Conservation (phyloP, 2,888 invertebrate species). For the Boloria selene region DNA sequence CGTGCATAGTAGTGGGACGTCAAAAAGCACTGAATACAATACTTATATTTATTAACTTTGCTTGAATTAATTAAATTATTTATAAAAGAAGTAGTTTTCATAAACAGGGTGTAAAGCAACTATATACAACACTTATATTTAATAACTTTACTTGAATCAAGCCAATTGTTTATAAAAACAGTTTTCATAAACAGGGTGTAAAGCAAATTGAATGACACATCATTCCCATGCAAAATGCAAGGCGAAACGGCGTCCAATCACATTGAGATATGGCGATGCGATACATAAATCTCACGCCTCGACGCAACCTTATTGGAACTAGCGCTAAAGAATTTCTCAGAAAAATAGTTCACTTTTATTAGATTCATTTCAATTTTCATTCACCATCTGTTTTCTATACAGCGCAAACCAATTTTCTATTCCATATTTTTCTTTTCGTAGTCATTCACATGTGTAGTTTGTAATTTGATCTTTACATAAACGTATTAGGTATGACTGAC, state of each 20-base stretch:
- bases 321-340: conserved; percentile 26
- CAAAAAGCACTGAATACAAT: too few species aligned
- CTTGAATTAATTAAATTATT: background rate
- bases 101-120: too few species aligned
- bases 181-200: conserved; percentile 21
- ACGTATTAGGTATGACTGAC: background rate
- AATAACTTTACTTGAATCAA: background rate
- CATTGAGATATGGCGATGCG: conserved; percentile 29
- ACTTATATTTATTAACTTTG: background rate
- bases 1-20: too few species aligned
- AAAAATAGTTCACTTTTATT: conserved; percentile 31
- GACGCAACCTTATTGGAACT: conserved; percentile 29
- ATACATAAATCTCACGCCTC: conserved; percentile 35
- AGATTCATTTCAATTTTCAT: conserved; percentile 19
- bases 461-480: background rate
- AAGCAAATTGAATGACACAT: conserved; percentile 36
- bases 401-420: background rate
- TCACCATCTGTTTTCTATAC: conserved; percentile 2
- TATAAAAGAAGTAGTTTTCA: too few species aligned
- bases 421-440: background rate
- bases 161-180: background rate
- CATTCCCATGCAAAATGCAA: conserved; percentile 36
- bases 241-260: conserved; percentile 32
- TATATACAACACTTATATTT: too few species aligned
- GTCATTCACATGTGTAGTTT: background rate